Evolutionary conservation across 2,797 vertebrate genomes (phyloP).

Genomic region (Fistularia commersonii): DNA sequence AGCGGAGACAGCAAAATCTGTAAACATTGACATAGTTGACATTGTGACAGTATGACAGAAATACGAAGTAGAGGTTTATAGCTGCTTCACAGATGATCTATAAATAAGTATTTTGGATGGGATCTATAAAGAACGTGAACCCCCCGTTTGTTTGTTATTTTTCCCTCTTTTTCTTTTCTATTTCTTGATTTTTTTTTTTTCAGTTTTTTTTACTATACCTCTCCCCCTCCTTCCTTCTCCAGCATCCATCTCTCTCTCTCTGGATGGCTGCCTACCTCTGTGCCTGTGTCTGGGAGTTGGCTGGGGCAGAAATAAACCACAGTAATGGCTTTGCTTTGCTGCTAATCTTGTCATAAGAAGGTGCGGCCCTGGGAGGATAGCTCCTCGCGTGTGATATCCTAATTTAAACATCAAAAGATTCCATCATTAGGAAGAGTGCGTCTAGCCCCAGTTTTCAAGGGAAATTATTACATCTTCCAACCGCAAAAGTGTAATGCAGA

Average conservation of each 20-base stretch:
- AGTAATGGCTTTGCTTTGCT: constrained; percentile 74
- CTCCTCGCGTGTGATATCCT: constrained; percentile 73
- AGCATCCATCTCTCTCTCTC: constrained; percentile 26
- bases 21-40: constrained; percentile 58
- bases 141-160: constrained; percentile 43
- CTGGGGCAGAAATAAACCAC: constrained; percentile 69
- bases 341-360: constrained; percentile 77
- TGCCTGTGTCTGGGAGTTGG: constrained; percentile 52
- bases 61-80: constrained; percentile 38
- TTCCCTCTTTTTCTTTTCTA: constrained; percentile 15
- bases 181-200: constrained; percentile 20
- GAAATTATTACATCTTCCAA: constrained; percentile 69
- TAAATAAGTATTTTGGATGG: constrained; percentile 54
- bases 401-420: constrained; percentile 81
- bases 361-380: constrained; percentile 71
- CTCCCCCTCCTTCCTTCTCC: constrained; percentile 6
- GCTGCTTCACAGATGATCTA: constrained; percentile 52
- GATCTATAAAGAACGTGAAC: constrained; percentile 45
- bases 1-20: constrained; percentile 53
- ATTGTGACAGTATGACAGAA: constrained; percentile 56
- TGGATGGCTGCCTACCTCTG: constrained; percentile 54
- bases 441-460: constrained; percentile 69
- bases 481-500: constrained; percentile 61
- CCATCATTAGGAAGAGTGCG: constrained; percentile 70
- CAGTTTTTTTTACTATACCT: constrained; percentile 4